Evolutionary conservation across 2,113 vertebrate species (phyloP), one percentile per base, ranked within the genome.

Genomic region (Typhlomys cinereus): DNA sequence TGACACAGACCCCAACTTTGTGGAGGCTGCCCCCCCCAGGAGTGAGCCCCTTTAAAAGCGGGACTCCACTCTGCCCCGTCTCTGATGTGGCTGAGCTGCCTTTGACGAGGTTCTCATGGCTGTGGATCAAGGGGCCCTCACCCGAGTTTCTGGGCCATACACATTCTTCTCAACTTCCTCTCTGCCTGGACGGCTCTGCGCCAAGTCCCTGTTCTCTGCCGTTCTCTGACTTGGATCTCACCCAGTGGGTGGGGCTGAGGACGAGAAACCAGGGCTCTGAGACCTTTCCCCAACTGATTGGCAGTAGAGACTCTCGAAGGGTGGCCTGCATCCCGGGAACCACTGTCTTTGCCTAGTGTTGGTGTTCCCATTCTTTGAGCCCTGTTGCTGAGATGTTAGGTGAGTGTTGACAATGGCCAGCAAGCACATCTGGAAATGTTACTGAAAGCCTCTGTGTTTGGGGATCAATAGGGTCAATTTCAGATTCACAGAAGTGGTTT

Each of bases 361-460:
- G 94, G 82, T 48, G 67, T 34, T 93, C 75, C 94, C 1, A 89
- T 83, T 54, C 94, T 80, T 54, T 90, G 29, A 74, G 75, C 67
- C 25, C 81, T 95, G 0, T 52, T 15, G 20, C 0, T 10, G 88
- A 95, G 57, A 23, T 29, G 3, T 5, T 2, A n/a, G 92, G n/a
- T 13, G 93, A 1, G 34, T n/a, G n/a, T n/a, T 23, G 14, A 86
- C 80, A 48, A 86, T 94, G 93, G 84, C 82, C 84, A 39, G 41
- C 11, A 46, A 41, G 89, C 70, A 74, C 2, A 48, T 90, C 95
- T 34, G 94, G 75, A 54, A 39, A 31, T 4, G 8, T 0, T 29
- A 94, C 62, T 0, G 36, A 8, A 34, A 25, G 34, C 21, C 93
- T 93, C 95, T 12, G 85, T 7, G 90, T 46, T 41, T 54, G 48